Percentiles rank a stretch among this genome's conserved stretches.
Conservation (phyloP, 2,797 vertebrate genomes). For the Varecia variegata region DNA sequence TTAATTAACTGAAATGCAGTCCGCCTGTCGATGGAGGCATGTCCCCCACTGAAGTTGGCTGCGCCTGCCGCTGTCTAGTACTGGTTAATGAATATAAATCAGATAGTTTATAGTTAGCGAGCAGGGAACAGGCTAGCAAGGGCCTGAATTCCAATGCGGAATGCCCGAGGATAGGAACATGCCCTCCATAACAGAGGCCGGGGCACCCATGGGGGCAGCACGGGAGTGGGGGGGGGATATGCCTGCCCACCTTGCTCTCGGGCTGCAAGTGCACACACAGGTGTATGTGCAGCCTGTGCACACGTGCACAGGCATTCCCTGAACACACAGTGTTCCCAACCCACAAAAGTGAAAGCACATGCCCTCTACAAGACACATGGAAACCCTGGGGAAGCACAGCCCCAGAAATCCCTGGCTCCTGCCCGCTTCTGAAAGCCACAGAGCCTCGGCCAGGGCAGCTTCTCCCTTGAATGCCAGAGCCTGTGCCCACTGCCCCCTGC, state of each 20-base stretch:
- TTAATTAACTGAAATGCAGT: slow-evolving; percentile 90
- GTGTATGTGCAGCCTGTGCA: rapidly evolving
- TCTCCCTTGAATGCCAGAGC: neutral
- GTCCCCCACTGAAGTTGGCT: slow-evolving; percentile 84
- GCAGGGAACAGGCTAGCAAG: slow-evolving; percentile 86
- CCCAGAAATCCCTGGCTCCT: neutral
- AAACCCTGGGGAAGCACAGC: neutral
- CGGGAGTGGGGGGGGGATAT: neutral
- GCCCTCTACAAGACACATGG: neutral
- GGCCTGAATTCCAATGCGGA: slow-evolving; percentile 88
- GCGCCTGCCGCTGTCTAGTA: slow-evolving; percentile 81
- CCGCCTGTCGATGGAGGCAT: slow-evolving; percentile 83
- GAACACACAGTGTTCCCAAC: neutral
- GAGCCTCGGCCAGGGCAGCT: neutral
- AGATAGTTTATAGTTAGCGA: slow-evolving; percentile 90
- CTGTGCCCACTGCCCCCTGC: neutral
- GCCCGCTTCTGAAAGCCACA: neutral
- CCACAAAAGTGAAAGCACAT: neutral
- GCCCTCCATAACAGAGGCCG: slow-evolving; percentile 76
- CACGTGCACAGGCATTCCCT: neutral
- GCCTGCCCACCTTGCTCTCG: neutral
- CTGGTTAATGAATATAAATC: slow-evolving; percentile 93
- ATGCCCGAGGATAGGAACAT: slow-evolving; percentile 87
- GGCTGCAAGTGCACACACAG: neutral
- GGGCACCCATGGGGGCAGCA: slow-evolving; percentile 41